Base-by-base conservation (phyloP, 1,140 invertebrate species). In the Sarcophaga bullata region DNA sequence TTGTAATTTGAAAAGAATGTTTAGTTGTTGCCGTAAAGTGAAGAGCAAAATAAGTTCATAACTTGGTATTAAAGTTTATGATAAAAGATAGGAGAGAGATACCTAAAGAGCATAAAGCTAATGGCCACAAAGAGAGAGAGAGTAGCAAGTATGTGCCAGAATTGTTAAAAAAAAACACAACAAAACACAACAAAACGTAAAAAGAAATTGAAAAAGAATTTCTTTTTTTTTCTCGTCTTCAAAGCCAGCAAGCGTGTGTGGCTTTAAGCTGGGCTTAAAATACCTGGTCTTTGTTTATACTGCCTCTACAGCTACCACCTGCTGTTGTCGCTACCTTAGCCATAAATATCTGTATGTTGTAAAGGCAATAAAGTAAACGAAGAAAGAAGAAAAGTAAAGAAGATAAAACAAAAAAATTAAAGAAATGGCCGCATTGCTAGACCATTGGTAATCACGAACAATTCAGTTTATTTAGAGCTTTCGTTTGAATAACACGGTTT, bases 371-470 rank as follows among this genome's bases (percentile, higher is more conserved):
- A 49, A 48, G 6, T 6, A 49, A 76, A 76, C 13, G 73, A 49
- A 76, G 17, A 58, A n/a, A 58, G n/a, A 15, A 13, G n/a, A 58
- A n/a, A 58, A 13, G n/a, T 15, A 15, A 58, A 58, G 54, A 58
- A n/a, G 54, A 58, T 58, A 0, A 15, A 58, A 49, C 13, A 76
- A 76, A 48, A 76, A 50, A 46, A 78, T 52, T 48, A 17, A 78
- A 78, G 75, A 78, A 78, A 78, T 78, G 75, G 75, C 75, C 75
- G 75, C 75, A 78, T 78, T 78, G 52, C 75, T 78, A 78, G 75
- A 78, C 75, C 75, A 78, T 25, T 78, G 75, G 75, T 50, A 78
- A 78, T 50, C 48, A 19, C 50, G 75, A 15, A 78, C 75, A 78
- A 52, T 78, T 78, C 75, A 78, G 75, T 78, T 78, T 78, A 52